A percentile compares a stretch with the other conserved stretches of the same genome.
Conservation (phyloP, 2,113 vertebrate species). For the Beaufortia kweichowensis region DNA sequence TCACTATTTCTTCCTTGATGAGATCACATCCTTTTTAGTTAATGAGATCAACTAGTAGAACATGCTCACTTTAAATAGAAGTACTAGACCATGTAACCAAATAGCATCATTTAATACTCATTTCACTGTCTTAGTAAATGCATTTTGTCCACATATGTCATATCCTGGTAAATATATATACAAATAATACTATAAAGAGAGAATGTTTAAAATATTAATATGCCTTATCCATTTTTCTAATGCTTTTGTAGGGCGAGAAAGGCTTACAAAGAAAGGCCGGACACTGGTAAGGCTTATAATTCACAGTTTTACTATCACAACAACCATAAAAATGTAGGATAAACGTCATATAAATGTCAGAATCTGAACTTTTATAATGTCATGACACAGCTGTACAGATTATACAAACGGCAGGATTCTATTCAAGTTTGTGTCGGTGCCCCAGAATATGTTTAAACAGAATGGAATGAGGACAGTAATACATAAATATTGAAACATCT, state of each 20-base stretch:
- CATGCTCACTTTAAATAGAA: no score
- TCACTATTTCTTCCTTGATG: no score
- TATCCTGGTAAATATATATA: no score
- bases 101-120: no score
- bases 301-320: not conserved
- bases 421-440: not conserved
- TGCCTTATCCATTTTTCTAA: not conserved
- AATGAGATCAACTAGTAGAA: no score
- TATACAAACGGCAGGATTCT: not conserved
- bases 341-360: constrained; percentile 6
- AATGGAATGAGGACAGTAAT: not conserved
- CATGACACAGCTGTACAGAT: not conserved
- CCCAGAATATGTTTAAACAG: not conserved
- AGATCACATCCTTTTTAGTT: no score
- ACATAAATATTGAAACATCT: not conserved
- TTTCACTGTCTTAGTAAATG: no score
- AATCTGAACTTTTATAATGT: not conserved
- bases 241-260: constrained; percentile 37
- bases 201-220: constrained; percentile 8
- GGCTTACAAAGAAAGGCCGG: constrained; percentile 53
- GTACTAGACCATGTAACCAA: no score
- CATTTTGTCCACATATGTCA: no score
- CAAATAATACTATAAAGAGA: no score
- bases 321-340: not conserved
- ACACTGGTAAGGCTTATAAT: constrained; percentile 59